Evolutionary conservation across 2,888 invertebrate genomes (phyloP).

Genomic region (Unio pictorum): DNA sequence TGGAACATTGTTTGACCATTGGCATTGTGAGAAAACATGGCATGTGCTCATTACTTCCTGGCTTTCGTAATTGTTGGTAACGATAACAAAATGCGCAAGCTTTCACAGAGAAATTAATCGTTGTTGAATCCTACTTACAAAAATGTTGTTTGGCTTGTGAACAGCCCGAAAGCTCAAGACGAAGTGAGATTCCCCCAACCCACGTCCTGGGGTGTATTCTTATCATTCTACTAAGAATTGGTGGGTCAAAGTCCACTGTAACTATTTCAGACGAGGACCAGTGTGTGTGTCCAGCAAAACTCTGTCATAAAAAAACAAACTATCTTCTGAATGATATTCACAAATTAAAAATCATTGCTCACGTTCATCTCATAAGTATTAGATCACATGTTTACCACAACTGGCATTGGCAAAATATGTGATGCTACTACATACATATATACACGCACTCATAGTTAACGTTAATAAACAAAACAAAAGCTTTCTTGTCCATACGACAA

Average conservation of each 20-base stretch:
- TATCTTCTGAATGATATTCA: no score
- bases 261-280: constrained; percentile 35
- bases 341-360: no score
- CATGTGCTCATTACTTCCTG: no score
- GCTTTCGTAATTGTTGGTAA: no score
- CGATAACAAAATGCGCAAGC: no score
- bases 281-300: constrained; percentile 45
- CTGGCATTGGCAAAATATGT: not conserved
- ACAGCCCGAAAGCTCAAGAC: constrained; percentile 56
- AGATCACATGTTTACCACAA: not conserved
- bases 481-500: no score
- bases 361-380: not conserved
- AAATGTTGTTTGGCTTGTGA: constrained; percentile 42
- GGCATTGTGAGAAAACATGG: no score
- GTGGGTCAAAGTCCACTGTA: constrained; percentile 40
- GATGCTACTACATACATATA: no score
- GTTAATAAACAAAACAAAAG: no score
- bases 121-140: constrained; percentile 43
- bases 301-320: constrained; percentile 29
- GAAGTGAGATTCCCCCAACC: constrained; percentile 41
- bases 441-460: no score
- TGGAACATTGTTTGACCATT: no score
- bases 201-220: constrained; percentile 52
- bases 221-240: constrained; percentile 35
- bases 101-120: not conserved